These are phyloP conservation scores for Drosophila mojavensis DNA, from an alignment of 1,140 invertebrate species.

Conservation along the genomic window DNA sequence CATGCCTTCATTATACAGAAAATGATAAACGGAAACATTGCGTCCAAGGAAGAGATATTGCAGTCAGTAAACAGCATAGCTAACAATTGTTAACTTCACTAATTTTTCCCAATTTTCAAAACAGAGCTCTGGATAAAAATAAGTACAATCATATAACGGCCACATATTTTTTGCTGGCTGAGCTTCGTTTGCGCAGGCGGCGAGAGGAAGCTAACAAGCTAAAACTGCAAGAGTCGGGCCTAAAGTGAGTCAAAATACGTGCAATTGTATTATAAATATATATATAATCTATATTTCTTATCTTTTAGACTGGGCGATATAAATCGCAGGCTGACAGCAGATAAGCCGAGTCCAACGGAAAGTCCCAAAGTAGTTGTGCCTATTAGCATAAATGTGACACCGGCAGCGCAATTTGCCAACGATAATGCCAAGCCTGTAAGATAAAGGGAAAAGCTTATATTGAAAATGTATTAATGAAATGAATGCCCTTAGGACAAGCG, in stretches of 20 bases:
- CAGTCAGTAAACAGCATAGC: constrained; percentile 87
- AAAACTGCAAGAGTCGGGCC: constrained; percentile 54
- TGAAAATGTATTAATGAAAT: constrained; percentile 6
- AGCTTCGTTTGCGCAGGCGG: constrained; percentile 92
- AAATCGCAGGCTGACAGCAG: constrained; percentile 45
- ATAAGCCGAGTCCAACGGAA: constrained; percentile 69
- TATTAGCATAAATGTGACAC: constrained; percentile 74
- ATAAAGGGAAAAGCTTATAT: background rate
- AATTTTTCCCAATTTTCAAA: constrained; percentile 54
- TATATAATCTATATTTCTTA: background rate
- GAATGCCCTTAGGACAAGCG: constrained; percentile 79
- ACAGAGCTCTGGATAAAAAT: constrained; percentile 95
- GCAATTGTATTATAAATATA: background rate
- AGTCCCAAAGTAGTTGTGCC: constrained; percentile 60
- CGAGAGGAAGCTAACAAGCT: constrained; percentile 86
- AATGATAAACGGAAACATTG: constrained; percentile 98
- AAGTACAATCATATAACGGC: constrained; percentile 99
- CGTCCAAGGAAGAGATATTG: constrained; percentile 95
- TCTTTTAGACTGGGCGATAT: constrained; percentile 46
- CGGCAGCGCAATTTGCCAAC: constrained; percentile 55
- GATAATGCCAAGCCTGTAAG: constrained; percentile 63
- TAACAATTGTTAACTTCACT: background rate
- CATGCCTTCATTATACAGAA: constrained; percentile 96
- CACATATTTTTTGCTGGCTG: constrained; percentile 98
- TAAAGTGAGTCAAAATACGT: constrained; percentile 40